Evolutionary conservation across 2,888 invertebrate genomes (phyloP).

Genomic region (Plebejus argus): DNA sequence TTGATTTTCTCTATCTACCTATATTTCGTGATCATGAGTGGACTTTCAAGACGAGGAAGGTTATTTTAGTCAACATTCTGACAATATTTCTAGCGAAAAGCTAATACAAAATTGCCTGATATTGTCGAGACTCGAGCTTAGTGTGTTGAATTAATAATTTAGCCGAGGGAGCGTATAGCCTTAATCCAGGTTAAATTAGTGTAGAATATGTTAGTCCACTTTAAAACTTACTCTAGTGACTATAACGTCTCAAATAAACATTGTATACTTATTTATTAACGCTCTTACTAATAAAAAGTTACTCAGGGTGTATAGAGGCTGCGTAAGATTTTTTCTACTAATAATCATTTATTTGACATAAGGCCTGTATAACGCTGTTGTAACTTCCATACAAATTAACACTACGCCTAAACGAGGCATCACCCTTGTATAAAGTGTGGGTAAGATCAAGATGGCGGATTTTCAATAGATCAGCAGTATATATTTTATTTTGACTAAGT

Average conservation of each 20-base stretch:
- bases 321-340: too few relatives aligned
- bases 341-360: too few relatives aligned
- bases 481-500: too few relatives aligned
- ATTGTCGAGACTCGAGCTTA: not conserved
- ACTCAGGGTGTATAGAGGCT: too few relatives aligned
- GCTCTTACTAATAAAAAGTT: too few relatives aligned
- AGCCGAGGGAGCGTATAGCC: not conserved
- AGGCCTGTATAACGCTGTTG: too few relatives aligned
- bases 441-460: too few relatives aligned
- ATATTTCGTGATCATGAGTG: not conserved
- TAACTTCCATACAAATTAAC: too few relatives aligned
- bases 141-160: not conserved
- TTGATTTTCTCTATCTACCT: not conserved
- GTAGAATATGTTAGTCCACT: not conserved
- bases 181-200: not conserved
- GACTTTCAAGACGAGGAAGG: not conserved
- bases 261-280: not conserved
- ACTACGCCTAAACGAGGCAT: too few relatives aligned
- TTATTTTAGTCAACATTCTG: not conserved
- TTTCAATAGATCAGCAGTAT: too few relatives aligned
- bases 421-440: too few relatives aligned
- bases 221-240: not conserved
- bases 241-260: not conserved
- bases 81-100: not conserved
- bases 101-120: not conserved